phyloP scores from a whole-genome alignment of 2,797 vertebrate genomes.

The Aratinga solstitialis region DNA sequence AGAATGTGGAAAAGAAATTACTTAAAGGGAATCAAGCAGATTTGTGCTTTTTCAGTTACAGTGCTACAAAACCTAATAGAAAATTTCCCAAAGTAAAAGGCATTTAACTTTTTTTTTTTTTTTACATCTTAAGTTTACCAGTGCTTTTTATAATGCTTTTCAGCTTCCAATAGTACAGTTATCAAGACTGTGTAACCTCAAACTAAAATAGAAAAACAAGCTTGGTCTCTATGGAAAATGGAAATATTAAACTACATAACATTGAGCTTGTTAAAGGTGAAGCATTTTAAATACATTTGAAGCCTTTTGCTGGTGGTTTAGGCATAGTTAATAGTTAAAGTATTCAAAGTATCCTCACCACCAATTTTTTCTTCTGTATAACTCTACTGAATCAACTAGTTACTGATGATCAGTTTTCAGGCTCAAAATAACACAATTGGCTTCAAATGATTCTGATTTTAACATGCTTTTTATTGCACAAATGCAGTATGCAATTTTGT shows the following conservation, averaged over 20 bases:
- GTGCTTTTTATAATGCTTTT: neutral
- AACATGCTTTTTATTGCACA: neutral
- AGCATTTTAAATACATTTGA: neutral
- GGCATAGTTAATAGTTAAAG: neutral
- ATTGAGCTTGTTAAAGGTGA: neutral
- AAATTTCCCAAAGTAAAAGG: neutral
- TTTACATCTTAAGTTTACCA: neutral
- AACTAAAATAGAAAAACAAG: neutral
- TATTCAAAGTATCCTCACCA: neutral
- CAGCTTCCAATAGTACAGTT: neutral
- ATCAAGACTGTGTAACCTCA: neutral
- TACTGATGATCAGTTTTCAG: neutral
- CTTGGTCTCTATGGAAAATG: neutral
- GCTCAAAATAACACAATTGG: neutral
- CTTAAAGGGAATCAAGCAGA: slow-evolving; percentile 14
- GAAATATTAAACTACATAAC: neutral
- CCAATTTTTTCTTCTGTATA: neutral
- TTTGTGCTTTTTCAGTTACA: neutral
- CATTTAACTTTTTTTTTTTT: neutral
- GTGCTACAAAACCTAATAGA: neutral
- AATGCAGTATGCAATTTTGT: neutral
- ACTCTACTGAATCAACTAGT: neutral
- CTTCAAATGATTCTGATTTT: neutral
- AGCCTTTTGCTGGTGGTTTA: neutral
- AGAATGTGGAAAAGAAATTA: neutral